Base-by-base conservation (phyloP, 2,797 vertebrate species). In the Phrynocephalus forsythii region DNA sequence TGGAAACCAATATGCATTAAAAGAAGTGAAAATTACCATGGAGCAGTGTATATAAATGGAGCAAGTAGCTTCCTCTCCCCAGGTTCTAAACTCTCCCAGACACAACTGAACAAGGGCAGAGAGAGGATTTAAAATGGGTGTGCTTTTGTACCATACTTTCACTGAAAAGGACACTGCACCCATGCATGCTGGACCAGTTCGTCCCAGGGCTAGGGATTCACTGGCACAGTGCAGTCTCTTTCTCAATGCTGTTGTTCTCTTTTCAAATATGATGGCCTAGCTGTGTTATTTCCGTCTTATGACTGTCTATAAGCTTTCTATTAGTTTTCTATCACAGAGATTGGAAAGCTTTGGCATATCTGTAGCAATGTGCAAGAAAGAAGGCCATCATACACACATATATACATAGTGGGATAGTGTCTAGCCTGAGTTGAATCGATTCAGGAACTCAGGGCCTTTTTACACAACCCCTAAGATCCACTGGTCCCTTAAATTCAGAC, bases 21-120 rank as follows among this genome's bases (percentile, higher is more conserved):
- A 78, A 86, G 90, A 90, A 84, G 6, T 50, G 60, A 26, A 77
- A 93, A 94, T 90, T 15, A 92, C 85, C 52, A 38, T 79, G 73
- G 10, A 75, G 87, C 78, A 82, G 83, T 78, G 22, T 84, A 86
- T 87, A 93, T 44, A n/a, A 13, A 73, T 81, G 38, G 73, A 44
- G 20, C 33, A 44, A 24, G 26, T 75, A 73, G n/a, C 28, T 38
- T 81, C 71, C 72, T 11, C 30, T 69, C 52, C 69, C 48, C 38
- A n/a, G 38, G 26, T 75, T 81, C 26, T n/a, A 15, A 26, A 44
- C 72, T 63, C 44, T 68, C 52, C 16, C 8, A 44, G 48, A 44
- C 44, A 63, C 5, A 71, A 30, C 28, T 63, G n/a, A 56, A n/a
- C 22, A 30, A 71, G 24, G 9, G 30, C 2, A 9, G 8, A 5